Base-by-base conservation (phyloP, 2,888 invertebrate species). In the Heliconius charithonia region DNA sequence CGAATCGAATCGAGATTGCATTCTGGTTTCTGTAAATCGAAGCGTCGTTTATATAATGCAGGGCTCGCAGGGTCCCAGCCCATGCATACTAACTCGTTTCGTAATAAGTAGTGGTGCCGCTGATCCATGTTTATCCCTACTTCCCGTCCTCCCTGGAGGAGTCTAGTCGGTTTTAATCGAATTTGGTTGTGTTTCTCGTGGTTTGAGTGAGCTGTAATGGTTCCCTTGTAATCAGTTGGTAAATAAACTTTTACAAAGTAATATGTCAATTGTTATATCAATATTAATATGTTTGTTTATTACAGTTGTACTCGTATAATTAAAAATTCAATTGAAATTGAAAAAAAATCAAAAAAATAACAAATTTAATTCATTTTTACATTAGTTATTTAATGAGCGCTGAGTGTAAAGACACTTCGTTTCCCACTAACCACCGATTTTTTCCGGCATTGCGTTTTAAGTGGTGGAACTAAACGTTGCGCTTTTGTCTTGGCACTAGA, bases 71-170 rank as follows among this genome's bases (percentile, higher is more conserved):
- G 90, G 87, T 92, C 94, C 94, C 94, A 93, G 90, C 90, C 94
- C 93, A 95, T 95, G 94, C 94, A 95, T 95, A 95, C 93, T 94
- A 93, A 95, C 91, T 85, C 91, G 89, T 78, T 80, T 81, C 86
- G 90, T 93, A 93, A 93, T 94, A 93, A 93, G 92, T 88, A 93
- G 89, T 74, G 45, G 89, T 74, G 74, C 45, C 65, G 89, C 90
- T 87, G 89, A 91, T 91, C 86, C 89, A 87, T 90, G 90, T 91
- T 90, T 90, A 89, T 88, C 89, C 87, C 86, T 86, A 85, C 86
- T 81, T 84, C 83, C 81, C 81, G 77, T 27, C 62, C 76, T 79
- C 79, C 76, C 73, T 73, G 67, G 73, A 74, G 73, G 74, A 74
- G 79, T 66, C 67, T 73, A 59, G 72, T 75, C 79, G 67, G 71